Evolutionary conservation across 1,140 invertebrate genomes (phyloP).

Genomic region (Cataglyphis hispanica): DNA sequence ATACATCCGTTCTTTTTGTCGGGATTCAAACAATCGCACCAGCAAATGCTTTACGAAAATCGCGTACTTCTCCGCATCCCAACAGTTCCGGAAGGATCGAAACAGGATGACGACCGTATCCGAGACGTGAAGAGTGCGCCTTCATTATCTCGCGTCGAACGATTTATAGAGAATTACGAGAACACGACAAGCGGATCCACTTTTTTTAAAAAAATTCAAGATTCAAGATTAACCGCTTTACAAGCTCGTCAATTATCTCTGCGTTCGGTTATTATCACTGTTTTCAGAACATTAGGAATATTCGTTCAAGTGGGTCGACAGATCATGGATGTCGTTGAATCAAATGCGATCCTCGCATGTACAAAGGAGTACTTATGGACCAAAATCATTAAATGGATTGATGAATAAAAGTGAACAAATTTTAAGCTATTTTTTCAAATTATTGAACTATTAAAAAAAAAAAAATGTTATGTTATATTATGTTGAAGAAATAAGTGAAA

Average conservation of each 20-base stretch:
- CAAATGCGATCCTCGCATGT: slow-evolving; percentile 54
- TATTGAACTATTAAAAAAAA: background rate
- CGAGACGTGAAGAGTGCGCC: background rate
- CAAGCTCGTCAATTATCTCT: background rate
- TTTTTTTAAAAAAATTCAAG: too few species aligned
- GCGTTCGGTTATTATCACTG: background rate
- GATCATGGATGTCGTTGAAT: slow-evolving; percentile 60
- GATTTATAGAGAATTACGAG: slow-evolving; percentile 55
- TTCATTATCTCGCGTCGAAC: slow-evolving; percentile 55
- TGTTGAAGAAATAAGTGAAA: background rate
- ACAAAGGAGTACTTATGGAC: slow-evolving; percentile 66
- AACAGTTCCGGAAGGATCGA: background rate
- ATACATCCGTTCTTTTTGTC: slow-evolving; percentile 7
- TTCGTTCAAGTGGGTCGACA: slow-evolving; percentile 50
- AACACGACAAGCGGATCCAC: background rate
- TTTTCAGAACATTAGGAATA: slow-evolving; percentile 27
- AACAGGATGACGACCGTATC: background rate
- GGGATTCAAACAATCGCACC: background rate
- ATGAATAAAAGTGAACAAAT: background rate
- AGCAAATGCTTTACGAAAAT: background rate
- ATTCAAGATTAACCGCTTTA: slow-evolving; percentile 20
- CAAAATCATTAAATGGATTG: slow-evolving; percentile 65
- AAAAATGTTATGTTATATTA: background rate
- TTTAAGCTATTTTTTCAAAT: background rate
- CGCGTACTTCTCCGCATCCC: too few species aligned